phyloP scores from a whole-genome alignment of 2,113 vertebrate species.

The Butorides virescens region DNA sequence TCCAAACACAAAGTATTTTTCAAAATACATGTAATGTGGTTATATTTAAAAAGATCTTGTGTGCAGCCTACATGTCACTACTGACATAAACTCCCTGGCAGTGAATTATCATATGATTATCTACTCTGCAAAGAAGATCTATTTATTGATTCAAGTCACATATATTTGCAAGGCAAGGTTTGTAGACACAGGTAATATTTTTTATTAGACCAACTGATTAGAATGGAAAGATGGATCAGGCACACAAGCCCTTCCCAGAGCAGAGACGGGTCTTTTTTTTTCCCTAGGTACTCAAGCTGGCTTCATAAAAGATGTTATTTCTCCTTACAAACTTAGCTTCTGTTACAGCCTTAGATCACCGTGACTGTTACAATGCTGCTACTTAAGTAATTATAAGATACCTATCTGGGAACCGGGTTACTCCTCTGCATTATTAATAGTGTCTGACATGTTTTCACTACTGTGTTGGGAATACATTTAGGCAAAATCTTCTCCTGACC shows the following conservation, averaged over 20 bases:
- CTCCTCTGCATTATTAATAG: slow-evolving; percentile 8
- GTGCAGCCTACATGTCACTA: neutral
- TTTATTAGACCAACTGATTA: slow-evolving; percentile 40
- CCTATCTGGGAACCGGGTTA: neutral
- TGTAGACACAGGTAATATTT: slow-evolving; percentile 34
- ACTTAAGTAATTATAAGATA: slow-evolving; percentile 21
- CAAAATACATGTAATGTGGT: neutral
- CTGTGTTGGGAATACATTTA: neutral
- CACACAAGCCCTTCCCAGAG: neutral
- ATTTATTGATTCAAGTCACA: slow-evolving; percentile 39
- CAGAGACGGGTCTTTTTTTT: neutral
- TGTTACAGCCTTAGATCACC: neutral
- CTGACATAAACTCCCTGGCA: slow-evolving; percentile 6
- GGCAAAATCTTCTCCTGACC: neutral
- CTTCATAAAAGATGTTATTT: neutral
- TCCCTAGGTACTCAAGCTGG: neutral
- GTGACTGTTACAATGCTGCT: neutral
- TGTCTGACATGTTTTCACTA: neutral
- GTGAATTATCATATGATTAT: slow-evolving; percentile 19
- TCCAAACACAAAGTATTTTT: neutral
- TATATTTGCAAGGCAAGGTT: slow-evolving; percentile 23
- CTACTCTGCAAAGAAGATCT: slow-evolving; percentile 18
- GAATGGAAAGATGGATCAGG: neutral
- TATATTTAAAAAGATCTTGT: neutral
- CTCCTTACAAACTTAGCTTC: neutral